Evolutionary conservation across 2,888 invertebrate species (phyloP), one percentile per base, ranked within the genome.

Genomic region (Aproaerema taeniolella): DNA sequence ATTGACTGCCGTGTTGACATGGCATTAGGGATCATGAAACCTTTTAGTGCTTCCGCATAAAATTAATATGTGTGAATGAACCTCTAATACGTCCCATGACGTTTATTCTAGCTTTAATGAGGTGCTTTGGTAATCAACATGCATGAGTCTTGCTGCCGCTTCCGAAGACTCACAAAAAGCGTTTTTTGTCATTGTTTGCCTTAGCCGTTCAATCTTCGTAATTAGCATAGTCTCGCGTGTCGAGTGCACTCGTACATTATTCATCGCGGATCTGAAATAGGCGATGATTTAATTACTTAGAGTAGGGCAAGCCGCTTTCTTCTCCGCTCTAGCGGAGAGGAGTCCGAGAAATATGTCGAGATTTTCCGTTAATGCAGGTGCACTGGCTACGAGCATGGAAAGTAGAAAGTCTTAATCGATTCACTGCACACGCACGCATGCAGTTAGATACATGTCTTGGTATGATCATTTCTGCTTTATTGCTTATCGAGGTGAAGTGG

Each of bases 391-490:
- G 69, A 64, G 64, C 67, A 67, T 79, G 72, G 83, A 86, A 86
- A 85, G 85, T 86, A 77, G 85, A 86, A 86, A 86, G 85, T 80
- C 70, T 62, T 70, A 66, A 73, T 69, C 83, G 77, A 81, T 66
- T 79, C 79, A 82, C 73, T 82, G 83, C 82, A 81, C 81, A 82
- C 77, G 80, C 79, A 80, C 72, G 75, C 75, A 76, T 64, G 68
- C 60, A 55, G 64, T 60, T 68, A 56, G 52, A 55, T 55, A 57
- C 59, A 56, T 55, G 56, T 55, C 52, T 59, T 58, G 51, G 61
- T 58, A 64, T 67, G 57, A 61, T 66, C 58, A 59, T 68, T 62
- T 71, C 55, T 65, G 62, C 50, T 60, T 64, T 62, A 65, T 64
- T 61, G 57, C 52, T 55, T 52, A 67, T 63, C 53, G 53, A 49